Evolutionary conservation across 1,140 invertebrate genomes (phyloP), one percentile per base, ranked within the genome.

Genomic region (Hyposmocoma kahamanoa): DNA sequence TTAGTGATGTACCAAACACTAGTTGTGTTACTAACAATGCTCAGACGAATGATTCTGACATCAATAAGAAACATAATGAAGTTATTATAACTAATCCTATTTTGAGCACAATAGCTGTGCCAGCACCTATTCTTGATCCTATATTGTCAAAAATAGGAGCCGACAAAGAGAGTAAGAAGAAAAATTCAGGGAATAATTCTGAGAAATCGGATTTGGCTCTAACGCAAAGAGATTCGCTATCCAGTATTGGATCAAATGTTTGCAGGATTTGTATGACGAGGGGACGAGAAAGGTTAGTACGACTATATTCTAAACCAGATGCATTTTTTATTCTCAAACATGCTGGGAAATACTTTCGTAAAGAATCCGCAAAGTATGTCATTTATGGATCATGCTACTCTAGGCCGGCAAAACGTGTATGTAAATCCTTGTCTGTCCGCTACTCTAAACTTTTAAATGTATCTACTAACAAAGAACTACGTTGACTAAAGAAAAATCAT

Each of bases 231-330:
- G 81, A 84, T 52, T 84, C 81, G 0, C 47, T 82, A 0, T 83
- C 78, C 8, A 84, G 81, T 58, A 84, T 84, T 59, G 81, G 81
- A 13, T 84, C 81, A 19, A 84, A 84, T 63, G 81, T 84, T 59
- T 84, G 81, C 56, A 65, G 81, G 50, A 84, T 84, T 59, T 84
- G 81, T 61, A 84, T 84, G 81, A 84, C 81, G n/a, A 69, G 74
- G 47, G 81, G 81, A 56, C 64, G 67, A 11, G 81, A 84, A 60
- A 81, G 78, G 81, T 82, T n/a, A n/a, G n/a, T n/a, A n/a, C n/a
- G n/a, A n/a, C n/a, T n/a, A n/a, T n/a, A n/a, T n/a, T n/a, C n/a
- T n/a, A n/a, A n/a, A n/a, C n/a, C n/a, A n/a, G n/a, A n/a, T n/a
- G n/a, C n/a, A n/a, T n/a, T n/a, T n/a, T n/a, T n/a, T n/a, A n/a